Conservation (phyloP, 2,113 vertebrate species). For the Dromaius novaehollandiae region DNA sequence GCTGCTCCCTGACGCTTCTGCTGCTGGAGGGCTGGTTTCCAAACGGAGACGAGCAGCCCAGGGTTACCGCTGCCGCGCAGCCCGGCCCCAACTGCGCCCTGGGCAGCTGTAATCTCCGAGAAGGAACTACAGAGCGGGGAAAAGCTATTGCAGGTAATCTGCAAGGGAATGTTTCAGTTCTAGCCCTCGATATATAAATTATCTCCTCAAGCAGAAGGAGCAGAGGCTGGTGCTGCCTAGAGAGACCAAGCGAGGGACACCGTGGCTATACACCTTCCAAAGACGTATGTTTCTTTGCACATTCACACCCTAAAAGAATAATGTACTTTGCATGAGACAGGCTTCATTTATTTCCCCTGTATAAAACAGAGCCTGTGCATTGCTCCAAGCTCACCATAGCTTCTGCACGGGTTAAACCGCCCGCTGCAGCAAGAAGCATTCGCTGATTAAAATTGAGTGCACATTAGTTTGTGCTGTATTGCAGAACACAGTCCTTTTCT, state of each 20-base stretch:
- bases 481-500: background rate
- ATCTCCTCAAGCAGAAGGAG: background rate
- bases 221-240: background rate
- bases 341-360: background rate
- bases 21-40: fast-evolving
- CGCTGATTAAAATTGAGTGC: background rate
- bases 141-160: background rate
- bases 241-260: background rate
- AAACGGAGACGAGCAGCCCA: background rate
- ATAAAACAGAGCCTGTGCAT: background rate
- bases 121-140: background rate
- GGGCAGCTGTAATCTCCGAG: background rate
- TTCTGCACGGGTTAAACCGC: background rate
- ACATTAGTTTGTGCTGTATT: background rate
- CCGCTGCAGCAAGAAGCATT: background rate
- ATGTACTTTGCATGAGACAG: background rate
- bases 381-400: background rate
- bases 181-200: background rate
- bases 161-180: background rate
- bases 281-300: background rate
- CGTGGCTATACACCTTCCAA: background rate
- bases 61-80: background rate
- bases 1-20: background rate
- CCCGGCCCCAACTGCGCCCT: fast-evolving
- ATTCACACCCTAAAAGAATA: background rate